Evolutionary conservation across 2,113 vertebrate genomes (phyloP), one percentile per base, ranked within the genome.

Genomic region (Ondatra zibethicus): DNA sequence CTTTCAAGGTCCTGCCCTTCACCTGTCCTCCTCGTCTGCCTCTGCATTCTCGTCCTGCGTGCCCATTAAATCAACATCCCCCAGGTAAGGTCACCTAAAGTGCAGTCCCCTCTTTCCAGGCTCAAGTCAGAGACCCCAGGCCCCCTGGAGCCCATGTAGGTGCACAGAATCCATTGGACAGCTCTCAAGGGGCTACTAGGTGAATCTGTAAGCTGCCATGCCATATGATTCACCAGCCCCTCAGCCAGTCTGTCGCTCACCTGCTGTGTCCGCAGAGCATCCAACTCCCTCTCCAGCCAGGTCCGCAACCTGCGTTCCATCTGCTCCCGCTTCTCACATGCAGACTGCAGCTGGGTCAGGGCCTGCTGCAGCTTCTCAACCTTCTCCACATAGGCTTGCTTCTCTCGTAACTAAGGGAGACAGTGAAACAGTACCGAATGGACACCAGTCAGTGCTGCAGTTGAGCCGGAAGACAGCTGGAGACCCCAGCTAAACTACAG

Each of bases 361-460:
- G 99, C 99, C 98, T 99, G 99, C 97, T 99, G 99, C 95, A 99
- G 98, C 97, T 99, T 99, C 92, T 99, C 99, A 29, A 99, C 99
- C 94, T 99, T 99, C 96, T 99, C 99, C 47, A 99, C 99, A 0
- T 99, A 99, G 4, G 99, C 98, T 94, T 99, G 99, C 96, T 99
- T 99, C 97, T 98, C 99, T 87, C 99, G 98, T 50, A 99, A 88
- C 99, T 99, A 19, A 47, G 94, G 81, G 78, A 96, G 65, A 0
- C 1, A 16, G 95, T 14, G 65, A 70, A 75, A 88, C 7, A 86
- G 47, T 55, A 3, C 0, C 14, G 72, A 63, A 11, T 21, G 87
- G 7, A 63, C 76, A 42, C 2, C 7, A 13, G 21, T 42, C 55
- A 82, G 8, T 42, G 55, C 6, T 29, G 75, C 3, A 27, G 27